Evolutionary conservation across 2,888 invertebrate species (phyloP), one percentile per base, ranked within the genome.

Genomic region (Noctua janthe): DNA sequence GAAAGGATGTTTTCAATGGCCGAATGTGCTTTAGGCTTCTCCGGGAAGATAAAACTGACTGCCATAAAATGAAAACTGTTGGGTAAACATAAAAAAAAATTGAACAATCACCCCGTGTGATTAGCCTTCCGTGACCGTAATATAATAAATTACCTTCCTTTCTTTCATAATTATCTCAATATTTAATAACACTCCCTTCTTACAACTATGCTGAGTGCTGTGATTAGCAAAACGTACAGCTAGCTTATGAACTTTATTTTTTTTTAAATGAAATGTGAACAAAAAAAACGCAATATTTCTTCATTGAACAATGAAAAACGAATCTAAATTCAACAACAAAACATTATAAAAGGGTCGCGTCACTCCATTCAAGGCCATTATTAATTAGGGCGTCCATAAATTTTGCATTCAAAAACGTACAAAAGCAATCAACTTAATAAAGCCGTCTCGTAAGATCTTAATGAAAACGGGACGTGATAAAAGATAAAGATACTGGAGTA

Each of bases 401-500:
- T 87, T 89, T 82, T 79, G 82, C 89, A 90, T 89, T 86, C 86
- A 89, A 83, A 82, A 83, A 82, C 79, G 82, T 78, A 70, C 86
- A 81, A 84, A 85, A 87, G 82, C 89, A 88, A 93, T 94, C 92
- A 91, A 91, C 90, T 80, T 91, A 92, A 94, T 93, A 92, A 92
- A 94, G 92, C 89, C 90, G 91, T 92, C 89, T 88, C 87, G 79
- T 84, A 88, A 89, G 88, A 88, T 90, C 90, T 91, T 93, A 93
- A 93, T 93, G 93, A 93, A 93, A 91, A 89, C 88, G 77, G 88
- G 87, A 91, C 92, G 92, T 93, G 94, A 94, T 94, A 94, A 94
- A 94, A 92, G 92, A 93, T 93, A 94, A 94, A 92, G 92, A 93
- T 93, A 94, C 93, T 93, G 94, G 91, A 92, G 92, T 92, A 92